phyloP scores from a whole-genome alignment of 1,140 invertebrate species.

The Achatina immaculata region DNA sequence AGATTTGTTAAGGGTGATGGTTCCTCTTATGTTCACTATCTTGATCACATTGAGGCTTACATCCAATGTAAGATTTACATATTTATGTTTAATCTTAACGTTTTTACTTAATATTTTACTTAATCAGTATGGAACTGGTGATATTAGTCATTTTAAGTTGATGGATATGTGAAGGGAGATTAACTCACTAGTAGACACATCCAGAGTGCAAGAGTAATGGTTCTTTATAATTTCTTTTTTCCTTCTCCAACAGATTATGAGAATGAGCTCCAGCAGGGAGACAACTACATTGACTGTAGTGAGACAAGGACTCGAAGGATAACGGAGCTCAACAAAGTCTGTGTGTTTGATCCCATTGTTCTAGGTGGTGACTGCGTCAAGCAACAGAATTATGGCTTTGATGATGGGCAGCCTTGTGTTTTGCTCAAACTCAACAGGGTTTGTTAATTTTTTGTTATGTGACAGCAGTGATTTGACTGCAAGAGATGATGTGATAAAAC shows the following conservation, averaged over 20 bases:
- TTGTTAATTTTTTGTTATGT: constrained; percentile 14
- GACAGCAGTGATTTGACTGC: no score
- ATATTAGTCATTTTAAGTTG: not conserved
- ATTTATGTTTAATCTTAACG: not conserved
- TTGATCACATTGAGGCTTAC: constrained; percentile 58
- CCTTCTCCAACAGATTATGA: constrained; percentile 63
- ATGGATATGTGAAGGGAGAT: no score
- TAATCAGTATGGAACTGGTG: not conserved
- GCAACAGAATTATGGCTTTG: constrained; percentile 67
- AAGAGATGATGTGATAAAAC: no score
- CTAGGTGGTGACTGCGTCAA: constrained; percentile 59
- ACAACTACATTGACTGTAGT: constrained; percentile 50
- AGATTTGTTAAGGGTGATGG: constrained; percentile 79
- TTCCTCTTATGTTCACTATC: constrained; percentile 53
- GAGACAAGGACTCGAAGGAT: constrained; percentile 34
- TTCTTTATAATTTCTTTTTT: no score
- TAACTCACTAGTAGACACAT: no score
- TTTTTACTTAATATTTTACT: not conserved
- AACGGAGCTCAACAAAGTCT: constrained; percentile 54
- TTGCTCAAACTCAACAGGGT: constrained; percentile 66
- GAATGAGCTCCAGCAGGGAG: constrained; percentile 59
- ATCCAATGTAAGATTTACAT: constrained; percentile 47
- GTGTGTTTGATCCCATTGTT: constrained; percentile 49
- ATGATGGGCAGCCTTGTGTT: constrained; percentile 64
- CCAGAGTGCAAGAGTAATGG: no score